Conservation (phyloP, 1,140 invertebrate species). For the Periplaneta americana region DNA sequence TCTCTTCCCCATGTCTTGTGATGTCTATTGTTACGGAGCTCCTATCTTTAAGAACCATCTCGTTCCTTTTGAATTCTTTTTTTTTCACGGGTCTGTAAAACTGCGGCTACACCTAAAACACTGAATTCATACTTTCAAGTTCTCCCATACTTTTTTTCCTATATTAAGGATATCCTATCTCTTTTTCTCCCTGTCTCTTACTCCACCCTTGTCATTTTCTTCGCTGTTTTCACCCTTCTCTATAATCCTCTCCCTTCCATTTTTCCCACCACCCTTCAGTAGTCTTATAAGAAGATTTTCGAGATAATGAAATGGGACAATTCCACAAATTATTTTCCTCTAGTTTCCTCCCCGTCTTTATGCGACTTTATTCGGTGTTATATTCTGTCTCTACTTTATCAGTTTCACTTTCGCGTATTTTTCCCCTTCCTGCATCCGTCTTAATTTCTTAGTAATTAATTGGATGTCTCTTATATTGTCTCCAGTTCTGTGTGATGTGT, state of each 20-base stretch:
- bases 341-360: background rate
- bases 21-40: background rate
- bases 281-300: background rate
- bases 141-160: background rate
- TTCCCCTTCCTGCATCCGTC: background rate
- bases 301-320: background rate
- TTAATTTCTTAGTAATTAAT: background rate
- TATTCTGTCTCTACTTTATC: background rate
- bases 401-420: background rate
- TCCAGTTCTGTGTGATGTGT: background rate
- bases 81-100: background rate
- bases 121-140: background rate
- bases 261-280: background rate
- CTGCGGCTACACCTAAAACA: background rate
- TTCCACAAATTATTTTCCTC: background rate
- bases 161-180: background rate
- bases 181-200: background rate
- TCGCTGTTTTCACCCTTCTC: background rate
- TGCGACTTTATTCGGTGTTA: background rate
- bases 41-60: background rate
- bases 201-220: background rate
- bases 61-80: background rate
- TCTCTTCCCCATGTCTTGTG: background rate
- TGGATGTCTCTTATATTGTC: background rate
- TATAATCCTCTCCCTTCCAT: background rate